These are phyloP conservation scores for Tokudaia tokunoshimensis DNA, from an alignment of 2,797 vertebrate species.

Conservation along the genomic window DNA sequence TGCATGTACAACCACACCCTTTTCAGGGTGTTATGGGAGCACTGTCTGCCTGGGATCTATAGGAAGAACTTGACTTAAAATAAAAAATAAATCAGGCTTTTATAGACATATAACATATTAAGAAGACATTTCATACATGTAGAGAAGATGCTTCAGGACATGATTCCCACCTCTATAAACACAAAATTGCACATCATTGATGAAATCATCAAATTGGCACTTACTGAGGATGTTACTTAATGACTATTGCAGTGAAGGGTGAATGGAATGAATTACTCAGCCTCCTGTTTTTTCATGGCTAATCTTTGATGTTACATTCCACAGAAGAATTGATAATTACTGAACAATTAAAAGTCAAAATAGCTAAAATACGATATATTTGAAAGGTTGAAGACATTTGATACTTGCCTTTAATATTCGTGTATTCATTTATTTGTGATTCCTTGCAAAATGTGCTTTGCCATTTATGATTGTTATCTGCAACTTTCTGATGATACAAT, in stretches of 20 bases:
- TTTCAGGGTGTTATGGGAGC: not conserved
- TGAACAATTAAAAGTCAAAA: not conserved
- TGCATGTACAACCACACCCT: not conserved
- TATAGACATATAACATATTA: not conserved
- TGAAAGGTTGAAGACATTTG: not conserved
- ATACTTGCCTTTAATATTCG: not conserved
- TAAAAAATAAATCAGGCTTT: not conserved
- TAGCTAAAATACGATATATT: not conserved
- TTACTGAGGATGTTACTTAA: not conserved
- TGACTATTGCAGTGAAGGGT: not conserved
- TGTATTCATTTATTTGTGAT: not conserved
- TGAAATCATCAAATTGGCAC: not conserved
- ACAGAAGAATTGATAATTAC: not conserved
- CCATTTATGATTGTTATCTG: not conserved
- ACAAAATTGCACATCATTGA: not conserved
- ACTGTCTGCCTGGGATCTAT: no score
- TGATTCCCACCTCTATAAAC: not conserved
- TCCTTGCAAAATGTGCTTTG: not conserved
- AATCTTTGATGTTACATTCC: not conserved
- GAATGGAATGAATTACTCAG: constrained; percentile 29
- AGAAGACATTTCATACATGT: constrained; percentile 39
- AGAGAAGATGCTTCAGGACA: constrained; percentile 24
- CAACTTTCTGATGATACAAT: not conserved
- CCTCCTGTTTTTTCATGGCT: not conserved
- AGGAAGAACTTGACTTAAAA: not conserved